A percentile compares a stretch with the other conserved stretches of the same genome.
Evolutionary conservation across 1,140 invertebrate genomes (phyloP).

Genomic region (Drosophila truncata): DNA sequence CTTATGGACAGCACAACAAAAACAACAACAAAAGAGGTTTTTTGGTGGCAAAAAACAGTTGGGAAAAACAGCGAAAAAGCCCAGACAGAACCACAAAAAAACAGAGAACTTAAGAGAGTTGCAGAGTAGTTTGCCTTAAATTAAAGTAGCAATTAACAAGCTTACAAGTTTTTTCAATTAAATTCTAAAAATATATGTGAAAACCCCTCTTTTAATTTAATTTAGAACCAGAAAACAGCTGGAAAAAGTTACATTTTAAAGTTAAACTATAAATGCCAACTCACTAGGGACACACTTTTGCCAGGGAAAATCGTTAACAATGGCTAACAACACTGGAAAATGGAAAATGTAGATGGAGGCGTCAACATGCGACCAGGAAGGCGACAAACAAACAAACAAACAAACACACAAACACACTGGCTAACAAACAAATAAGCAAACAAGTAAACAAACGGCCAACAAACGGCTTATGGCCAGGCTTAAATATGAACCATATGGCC

Average conservation of each 20-base stretch:
- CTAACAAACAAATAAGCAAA: conserved; percentile 15
- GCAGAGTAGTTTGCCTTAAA: conserved; percentile 16
- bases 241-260: neutral
- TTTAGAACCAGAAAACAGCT: neutral
- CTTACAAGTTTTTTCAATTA: neutral
- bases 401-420: conserved; percentile 15
- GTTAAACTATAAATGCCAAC: neutral
- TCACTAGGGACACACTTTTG: neutral
- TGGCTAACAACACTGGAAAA: neutral
- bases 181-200: neutral
- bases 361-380: neutral
- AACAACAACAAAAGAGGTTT: conserved; percentile 21
- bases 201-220: neutral
- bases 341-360: neutral
- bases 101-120: neutral
- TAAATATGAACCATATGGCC: conserved; percentile 33
- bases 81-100: neutral
- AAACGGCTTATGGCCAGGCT: conserved; percentile 59
- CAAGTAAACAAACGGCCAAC: conserved; percentile 45
- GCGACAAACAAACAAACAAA: conserved; percentile 26
- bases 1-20: conserved; percentile 42
- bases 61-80: neutral
- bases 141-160: neutral
- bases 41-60: conserved; percentile 9
- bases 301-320: neutral